Evolutionary conservation across 2,797 vertebrate genomes (phyloP), one percentile per base, ranked within the genome.

Genomic region (Xerus rutilus): DNA sequence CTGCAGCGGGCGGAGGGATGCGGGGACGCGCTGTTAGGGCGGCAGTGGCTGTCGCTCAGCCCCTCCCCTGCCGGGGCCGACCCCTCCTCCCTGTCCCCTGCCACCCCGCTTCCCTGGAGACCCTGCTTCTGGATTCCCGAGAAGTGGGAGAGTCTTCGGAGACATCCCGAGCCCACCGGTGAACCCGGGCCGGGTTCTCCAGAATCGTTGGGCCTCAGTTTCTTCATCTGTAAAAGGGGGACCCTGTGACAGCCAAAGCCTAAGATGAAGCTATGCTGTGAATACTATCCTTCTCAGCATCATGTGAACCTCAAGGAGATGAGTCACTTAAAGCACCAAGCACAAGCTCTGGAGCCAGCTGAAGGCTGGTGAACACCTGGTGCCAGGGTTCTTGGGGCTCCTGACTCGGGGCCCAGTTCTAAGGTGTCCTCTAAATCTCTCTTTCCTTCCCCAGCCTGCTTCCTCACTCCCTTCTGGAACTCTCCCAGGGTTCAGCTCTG

Each of bases 1-100:
- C 99, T 99, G 99, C 52, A 96, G 98, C 30, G 97, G 97, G 95
- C 79, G 94, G 93, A 96, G 98, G 96, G 86, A 96, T 49, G 97
- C 0, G 69, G 79, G 89, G 86, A 59, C 3, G 39, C 23, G 45
- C 76, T 0, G 43, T 97, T 64, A 97, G 96, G 87, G 52, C 23
- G 1, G 47, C 59, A 39, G 67, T 83, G 89, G 91, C 78, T 81
- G 43, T 90, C 0, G 82, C 79, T 39, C 77, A 4, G 82, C 86
- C 57, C 90, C 92, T 39, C 74, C 59, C 84, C 21, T 9, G 14
- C 9, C 30, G 25, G 23, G 5, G 69, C 1, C 20, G 14, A 1
- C 15, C n/a, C 15, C 76, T 11, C 32, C 7, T 25, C 32, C 86
- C 17, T 3, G 0, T 2, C 13, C 86, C 32, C n/a, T 20, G 3